A percentile compares a stretch with the other conserved stretches of the same genome.
phyloP scores from a whole-genome alignment of 2,113 vertebrate species.

The Cnemophilus loriae region DNA sequence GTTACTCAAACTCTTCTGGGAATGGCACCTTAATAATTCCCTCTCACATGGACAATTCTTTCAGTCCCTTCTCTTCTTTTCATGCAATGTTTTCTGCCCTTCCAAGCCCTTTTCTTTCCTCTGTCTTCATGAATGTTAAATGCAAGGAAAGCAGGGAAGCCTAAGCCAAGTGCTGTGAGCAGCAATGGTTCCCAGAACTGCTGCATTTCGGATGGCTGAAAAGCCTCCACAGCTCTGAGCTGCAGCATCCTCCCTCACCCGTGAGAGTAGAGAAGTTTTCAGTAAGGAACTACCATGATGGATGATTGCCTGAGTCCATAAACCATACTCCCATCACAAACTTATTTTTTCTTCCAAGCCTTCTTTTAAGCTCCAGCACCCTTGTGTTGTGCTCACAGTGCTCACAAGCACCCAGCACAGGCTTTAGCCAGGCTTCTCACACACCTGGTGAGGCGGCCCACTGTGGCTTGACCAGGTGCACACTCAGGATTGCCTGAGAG shows the following conservation, averaged over 20 bases:
- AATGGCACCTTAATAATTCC: background rate
- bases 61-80: background rate
- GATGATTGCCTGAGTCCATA: background rate
- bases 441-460: background rate
- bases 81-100: background rate
- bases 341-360: background rate
- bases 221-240: background rate
- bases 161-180: background rate
- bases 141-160: background rate
- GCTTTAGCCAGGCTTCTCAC: background rate
- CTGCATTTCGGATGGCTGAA: accelerated
- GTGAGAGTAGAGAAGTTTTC: accelerated
- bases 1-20: background rate
- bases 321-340: background rate
- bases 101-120: background rate
- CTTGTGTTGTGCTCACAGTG: background rate
- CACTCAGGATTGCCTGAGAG: background rate
- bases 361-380: background rate
- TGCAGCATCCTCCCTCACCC: background rate
- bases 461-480: accelerated
- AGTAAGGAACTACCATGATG: background rate
- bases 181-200: background rate
- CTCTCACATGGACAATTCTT: background rate
- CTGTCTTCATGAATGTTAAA: background rate
- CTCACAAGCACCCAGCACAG: background rate